Conservation (phyloP, 2,888 invertebrate species). For the Horisme vitalbata region DNA sequence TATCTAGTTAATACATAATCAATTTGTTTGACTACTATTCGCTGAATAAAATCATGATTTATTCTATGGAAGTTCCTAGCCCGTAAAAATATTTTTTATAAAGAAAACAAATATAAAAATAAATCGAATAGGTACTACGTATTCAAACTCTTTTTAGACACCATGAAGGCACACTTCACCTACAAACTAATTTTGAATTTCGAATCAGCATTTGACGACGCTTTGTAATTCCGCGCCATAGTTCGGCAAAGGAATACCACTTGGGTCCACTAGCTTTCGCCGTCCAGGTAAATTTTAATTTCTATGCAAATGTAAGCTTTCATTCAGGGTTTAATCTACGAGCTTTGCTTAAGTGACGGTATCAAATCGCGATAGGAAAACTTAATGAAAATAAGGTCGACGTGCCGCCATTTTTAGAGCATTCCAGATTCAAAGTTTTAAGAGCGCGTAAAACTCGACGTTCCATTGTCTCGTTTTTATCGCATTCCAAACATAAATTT, state of each 20-base stretch:
- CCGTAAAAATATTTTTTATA: too few relatives aligned
- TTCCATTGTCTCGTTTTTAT: not conserved
- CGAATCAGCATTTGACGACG: constrained; percentile 49
- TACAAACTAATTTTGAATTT: constrained; percentile 35
- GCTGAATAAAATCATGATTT: too few relatives aligned
- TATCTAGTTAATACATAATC: too few relatives aligned
- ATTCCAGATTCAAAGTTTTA: constrained; percentile 17
- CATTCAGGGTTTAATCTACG: constrained; percentile 74
- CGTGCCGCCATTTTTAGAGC: constrained; percentile 26
- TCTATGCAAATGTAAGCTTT: constrained; percentile 81
- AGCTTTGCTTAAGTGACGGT: constrained; percentile 67
- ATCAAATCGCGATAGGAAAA: constrained; percentile 67
- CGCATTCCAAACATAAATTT: too few relatives aligned
- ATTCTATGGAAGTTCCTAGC: too few relatives aligned
- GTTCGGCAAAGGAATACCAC: constrained; percentile 65
- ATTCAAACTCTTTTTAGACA: too few relatives aligned
- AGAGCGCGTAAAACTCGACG: not conserved
- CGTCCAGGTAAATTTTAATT: constrained; percentile 82
- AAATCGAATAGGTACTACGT: too few relatives aligned
- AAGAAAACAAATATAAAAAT: too few relatives aligned
- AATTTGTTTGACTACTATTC: too few relatives aligned
- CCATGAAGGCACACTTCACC: too few relatives aligned
- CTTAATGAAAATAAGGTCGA: constrained; percentile 72
- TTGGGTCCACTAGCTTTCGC: constrained; percentile 62
- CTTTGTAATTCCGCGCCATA: constrained; percentile 55